These are phyloP conservation scores for Lagodon rhomboides DNA, from an alignment of 2,797 vertebrate species.

Conservation along the genomic window DNA sequence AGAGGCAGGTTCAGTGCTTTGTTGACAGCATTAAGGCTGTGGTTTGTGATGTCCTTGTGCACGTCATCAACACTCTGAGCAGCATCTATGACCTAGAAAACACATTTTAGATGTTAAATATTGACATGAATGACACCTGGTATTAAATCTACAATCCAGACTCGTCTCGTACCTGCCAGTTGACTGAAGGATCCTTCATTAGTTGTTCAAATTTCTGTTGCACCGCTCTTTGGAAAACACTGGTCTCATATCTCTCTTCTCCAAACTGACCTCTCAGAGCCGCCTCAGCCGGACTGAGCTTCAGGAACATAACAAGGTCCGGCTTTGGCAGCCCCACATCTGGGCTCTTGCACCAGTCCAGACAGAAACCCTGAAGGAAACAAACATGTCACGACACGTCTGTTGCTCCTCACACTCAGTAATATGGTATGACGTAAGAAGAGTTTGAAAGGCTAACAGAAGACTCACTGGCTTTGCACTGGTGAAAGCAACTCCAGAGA, in stretches of 20 bases:
- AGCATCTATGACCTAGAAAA: conserved; percentile 87
- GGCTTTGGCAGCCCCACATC: conserved; percentile 95
- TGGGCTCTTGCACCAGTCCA: conserved; percentile 94
- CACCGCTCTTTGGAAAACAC: conserved; percentile 88
- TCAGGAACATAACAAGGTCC: conserved; percentile 94
- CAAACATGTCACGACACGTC: not conserved
- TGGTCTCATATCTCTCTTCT: conserved; percentile 90
- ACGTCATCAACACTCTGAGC: conserved; percentile 88
- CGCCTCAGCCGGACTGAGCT: conserved; percentile 83
- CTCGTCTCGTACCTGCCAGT: conserved; percentile 91
- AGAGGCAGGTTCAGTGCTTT: conserved; percentile 79
- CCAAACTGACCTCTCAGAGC: conserved; percentile 90
- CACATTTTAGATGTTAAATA: not conserved
- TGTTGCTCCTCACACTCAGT: not conserved
- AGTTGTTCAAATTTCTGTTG: conserved; percentile 87
- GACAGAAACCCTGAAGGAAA: conserved; percentile 87
- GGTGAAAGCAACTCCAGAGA: conserved; percentile 97
- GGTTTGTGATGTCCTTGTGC: conserved; percentile 85
- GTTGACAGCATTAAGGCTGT: conserved; percentile 81
- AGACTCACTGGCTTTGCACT: conserved; percentile 93
- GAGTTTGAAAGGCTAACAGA: not conserved
- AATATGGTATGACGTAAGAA: not conserved
- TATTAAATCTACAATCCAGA: not conserved
- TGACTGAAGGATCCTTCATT: conserved; percentile 88
- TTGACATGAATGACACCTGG: not conserved